Evolutionary conservation across 2,113 vertebrate genomes (phyloP).

Genomic region (Mohoua ochrocephala): DNA sequence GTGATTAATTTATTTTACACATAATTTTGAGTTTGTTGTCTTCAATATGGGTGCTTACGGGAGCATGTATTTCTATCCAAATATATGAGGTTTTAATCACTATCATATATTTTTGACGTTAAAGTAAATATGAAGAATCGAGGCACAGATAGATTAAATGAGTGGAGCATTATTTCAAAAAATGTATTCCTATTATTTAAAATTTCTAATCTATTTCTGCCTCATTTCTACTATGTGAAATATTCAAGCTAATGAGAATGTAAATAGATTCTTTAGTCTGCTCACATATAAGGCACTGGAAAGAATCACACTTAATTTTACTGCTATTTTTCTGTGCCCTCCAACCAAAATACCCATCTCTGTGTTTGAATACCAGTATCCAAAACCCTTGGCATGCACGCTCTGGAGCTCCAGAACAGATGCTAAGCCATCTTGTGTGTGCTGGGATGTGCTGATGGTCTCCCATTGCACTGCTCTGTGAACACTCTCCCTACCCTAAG

Average conservation of each 20-base stretch:
- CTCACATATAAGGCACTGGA: not conserved
- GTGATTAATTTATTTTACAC: not conserved
- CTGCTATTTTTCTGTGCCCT: not conserved
- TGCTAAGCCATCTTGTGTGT: not conserved
- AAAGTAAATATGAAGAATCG: not conserved
- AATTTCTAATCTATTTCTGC: not conserved
- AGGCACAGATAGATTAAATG: not conserved
- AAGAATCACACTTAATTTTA: not conserved
- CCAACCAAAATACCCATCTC: not conserved
- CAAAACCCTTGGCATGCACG: not conserved
- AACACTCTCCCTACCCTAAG: not conserved
- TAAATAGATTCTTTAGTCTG: not conserved
- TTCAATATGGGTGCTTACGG: not conserved
- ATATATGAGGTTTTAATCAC: not conserved
- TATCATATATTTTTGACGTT: not conserved
- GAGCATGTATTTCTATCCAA: not conserved
- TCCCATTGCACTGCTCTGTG: not conserved
- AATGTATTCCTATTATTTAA: not conserved
- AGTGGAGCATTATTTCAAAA: not conserved
- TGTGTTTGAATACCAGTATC: not conserved
- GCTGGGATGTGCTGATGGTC: not conserved
- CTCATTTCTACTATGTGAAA: not conserved
- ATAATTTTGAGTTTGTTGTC: not conserved
- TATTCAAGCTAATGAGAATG: not conserved
- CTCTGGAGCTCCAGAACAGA: not conserved